Conservation (phyloP, 2,797 vertebrate genomes). For the Onychomys torridus region DNA sequence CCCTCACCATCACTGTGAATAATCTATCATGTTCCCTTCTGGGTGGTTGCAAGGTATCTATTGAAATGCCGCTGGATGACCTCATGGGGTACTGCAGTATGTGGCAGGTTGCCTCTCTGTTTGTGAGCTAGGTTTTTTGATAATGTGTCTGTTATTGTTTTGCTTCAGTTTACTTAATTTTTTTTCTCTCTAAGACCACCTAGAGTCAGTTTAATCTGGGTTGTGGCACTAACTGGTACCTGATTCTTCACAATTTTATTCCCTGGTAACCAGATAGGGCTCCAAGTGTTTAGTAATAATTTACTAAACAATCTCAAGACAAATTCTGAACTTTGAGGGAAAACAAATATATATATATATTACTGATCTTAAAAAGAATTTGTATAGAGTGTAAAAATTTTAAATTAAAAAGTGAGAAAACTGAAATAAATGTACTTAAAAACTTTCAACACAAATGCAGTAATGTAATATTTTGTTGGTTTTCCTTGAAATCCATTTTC, state of each 20-base stretch:
- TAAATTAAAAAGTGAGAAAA: neutral
- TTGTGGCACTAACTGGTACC: neutral
- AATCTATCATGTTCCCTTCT: too few relatives aligned
- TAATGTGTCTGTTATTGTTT: neutral
- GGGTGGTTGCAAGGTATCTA: neutral
- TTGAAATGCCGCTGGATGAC: neutral
- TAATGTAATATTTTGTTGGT: neutral
- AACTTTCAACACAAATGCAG: neutral
- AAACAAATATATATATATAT: neutral
- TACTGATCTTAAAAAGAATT: neutral
- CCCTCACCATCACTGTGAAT: neutral
- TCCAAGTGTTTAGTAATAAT: neutral
- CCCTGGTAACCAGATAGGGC: neutral
- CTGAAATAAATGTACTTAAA: neutral
- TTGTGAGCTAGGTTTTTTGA: neutral
- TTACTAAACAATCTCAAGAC: neutral
- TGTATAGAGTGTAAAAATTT: neutral
- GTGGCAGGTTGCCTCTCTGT: neutral
- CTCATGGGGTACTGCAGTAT: neutral
- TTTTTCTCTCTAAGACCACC: neutral
- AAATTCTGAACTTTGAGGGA: neutral
- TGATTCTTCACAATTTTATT: neutral
- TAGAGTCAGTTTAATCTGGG: neutral
- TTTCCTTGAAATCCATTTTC: neutral
- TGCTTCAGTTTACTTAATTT: neutral